Evolutionary conservation across 2,888 invertebrate genomes (phyloP).

Genomic region (Troglohyphantes excavatus): DNA sequence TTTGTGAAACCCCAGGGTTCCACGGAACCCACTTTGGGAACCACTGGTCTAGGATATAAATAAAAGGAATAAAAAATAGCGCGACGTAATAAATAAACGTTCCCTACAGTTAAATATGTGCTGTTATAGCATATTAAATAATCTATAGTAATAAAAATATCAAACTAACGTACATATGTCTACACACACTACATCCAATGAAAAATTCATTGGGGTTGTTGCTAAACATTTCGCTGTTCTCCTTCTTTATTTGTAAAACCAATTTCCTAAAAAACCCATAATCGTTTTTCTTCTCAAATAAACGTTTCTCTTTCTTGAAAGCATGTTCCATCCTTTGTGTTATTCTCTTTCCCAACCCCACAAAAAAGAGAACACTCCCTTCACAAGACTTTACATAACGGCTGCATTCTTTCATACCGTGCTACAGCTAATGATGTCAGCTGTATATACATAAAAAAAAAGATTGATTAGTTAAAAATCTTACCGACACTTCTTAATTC

Average conservation of each 20-base stretch:
- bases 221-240: not conserved
- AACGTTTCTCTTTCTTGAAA: not conserved
- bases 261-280: not conserved
- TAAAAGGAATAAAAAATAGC: no score
- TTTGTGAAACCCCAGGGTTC: no score
- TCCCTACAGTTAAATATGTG: no score
- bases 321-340: not conserved
- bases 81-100: no score
- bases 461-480: constrained; percentile 42
- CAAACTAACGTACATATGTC: no score
- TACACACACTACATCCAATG: no score
- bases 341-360: constrained; percentile 11
- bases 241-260: not conserved
- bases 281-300: not conserved
- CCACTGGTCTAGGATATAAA: no score
- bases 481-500: constrained; percentile 18
- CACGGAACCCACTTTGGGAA: no score
- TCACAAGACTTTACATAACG: not conserved
- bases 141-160: no score
- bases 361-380: not conserved
- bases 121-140: no score
- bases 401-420: constrained; percentile 20
- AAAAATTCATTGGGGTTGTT: not conserved
- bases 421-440: constrained; percentile 14
- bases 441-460: not conserved